Base-by-base conservation (phyloP, 1,140 invertebrate genomes). In the Drosophila arawakana region DNA sequence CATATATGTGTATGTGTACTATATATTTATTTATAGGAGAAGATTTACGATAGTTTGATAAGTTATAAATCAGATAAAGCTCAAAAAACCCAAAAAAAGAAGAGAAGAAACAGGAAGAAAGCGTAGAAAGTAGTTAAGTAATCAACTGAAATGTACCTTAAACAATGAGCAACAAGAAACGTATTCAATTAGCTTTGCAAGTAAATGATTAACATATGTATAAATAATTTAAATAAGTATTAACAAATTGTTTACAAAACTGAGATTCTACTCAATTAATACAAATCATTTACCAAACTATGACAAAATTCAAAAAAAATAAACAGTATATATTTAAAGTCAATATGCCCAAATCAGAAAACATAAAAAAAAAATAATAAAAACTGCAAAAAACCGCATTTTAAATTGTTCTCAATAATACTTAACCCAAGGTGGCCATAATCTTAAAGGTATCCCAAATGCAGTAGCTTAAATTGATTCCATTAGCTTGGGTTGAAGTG, bases 111-210 rank as follows among this genome's bases (percentile, higher is more conserved):
- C 43, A 52, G 4, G 34, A 44, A 21, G n/a, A 37, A 62, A 10
- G 18, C 47, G 34, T 21, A 55, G 35, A 18, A 13, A n/a, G 35
- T 21, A 39, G 61, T 43, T 62, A 21, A 58, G 61, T 65, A 80
- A 81, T 58, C 67, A 78, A 78, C 62, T 71, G 73, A 80, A 54
- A 76, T 86, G 83, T 86, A 86, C 83, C 83, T 86, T 88, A 86
- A 78, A 73, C 43, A 62, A 46, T 66, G 47, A 65, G 65, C 78
- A 84, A 54, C 66, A 80, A 83, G 57, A 86, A 81, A 72, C 55
- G 75, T 86, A 86, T 85, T 85, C 54, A 81, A 86, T 81, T 81
- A 85, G 82, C 81, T 86, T 86, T 86, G 82, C 71, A 61, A 84
- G 52, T 70, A 70, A 70, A 37, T 59, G 7, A 71, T 44, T 72